These are phyloP conservation scores for Erythrolamprus reginae DNA, from an alignment of 2,113 vertebrate genomes.

Conservation along the genomic window DNA sequence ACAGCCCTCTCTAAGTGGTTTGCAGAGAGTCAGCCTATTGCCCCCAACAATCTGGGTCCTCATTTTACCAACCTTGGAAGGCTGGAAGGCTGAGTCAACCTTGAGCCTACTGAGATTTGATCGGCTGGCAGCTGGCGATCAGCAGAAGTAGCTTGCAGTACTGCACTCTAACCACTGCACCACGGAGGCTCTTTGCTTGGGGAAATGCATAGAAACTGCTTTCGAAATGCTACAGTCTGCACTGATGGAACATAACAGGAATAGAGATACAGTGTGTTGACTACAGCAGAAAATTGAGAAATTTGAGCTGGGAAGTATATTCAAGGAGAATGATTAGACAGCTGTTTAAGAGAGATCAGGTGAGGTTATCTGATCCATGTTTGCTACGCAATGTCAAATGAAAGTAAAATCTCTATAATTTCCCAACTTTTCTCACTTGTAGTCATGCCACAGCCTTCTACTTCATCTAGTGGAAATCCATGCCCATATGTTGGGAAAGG, in stretches of 20 bases:
- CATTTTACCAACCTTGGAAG: too few species aligned
- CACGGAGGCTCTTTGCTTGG: too few species aligned
- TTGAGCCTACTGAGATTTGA: too few species aligned
- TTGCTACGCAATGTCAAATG: not conserved
- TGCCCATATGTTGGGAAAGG: not conserved
- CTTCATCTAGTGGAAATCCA: not conserved
- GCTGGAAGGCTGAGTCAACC: too few species aligned
- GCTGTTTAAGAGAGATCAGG: not conserved
- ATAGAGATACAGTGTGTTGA: not conserved
- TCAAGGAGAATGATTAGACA: conserved; percentile 2
- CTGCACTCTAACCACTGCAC: too few species aligned
- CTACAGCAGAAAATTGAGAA: not conserved
- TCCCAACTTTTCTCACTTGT: not conserved
- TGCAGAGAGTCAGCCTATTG: too few species aligned
- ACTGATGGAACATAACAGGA: not conserved
- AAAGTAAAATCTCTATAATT: not conserved
- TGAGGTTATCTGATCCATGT: not conserved
- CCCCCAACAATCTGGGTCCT: too few species aligned
- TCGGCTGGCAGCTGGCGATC: too few species aligned
- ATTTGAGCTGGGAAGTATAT: not conserved
- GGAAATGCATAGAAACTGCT: not conserved
- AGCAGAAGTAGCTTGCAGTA: too few species aligned
- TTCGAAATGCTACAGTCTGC: not conserved
- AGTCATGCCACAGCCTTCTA: not conserved
- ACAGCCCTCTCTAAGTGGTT: too few species aligned